Evolutionary conservation across 2,113 vertebrate species (phyloP), one percentile per base, ranked within the genome.

Genomic region (Passer domesticus): DNA sequence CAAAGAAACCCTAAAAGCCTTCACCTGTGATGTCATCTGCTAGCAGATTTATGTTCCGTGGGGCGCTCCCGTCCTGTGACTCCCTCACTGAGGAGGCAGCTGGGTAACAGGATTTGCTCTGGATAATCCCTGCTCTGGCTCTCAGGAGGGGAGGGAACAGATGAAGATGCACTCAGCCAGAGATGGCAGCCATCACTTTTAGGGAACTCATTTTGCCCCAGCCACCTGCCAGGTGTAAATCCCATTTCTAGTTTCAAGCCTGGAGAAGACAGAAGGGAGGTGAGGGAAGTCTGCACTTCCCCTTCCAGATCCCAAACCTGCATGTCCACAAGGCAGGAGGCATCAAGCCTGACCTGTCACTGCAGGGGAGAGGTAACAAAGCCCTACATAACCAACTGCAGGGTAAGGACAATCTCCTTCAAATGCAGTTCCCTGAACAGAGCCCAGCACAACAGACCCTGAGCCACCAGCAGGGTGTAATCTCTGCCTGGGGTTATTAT

Each of bases 91-190:
- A 23, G 1, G 13, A 77, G 46, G 55, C 67, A 70, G 81, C 69
- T 87, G 85, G 39, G n/a, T 84, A 91, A 94, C 77, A 87, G 85
- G 86, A 89, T 92, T 96, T 82, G 79, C 63, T 90, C 66, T 69
- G 72, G 80, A 87, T 95, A 89, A 93, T 92, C 85, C 74, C 37
- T 3, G 1, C 28, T 64, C 56, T 0, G 0, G 63, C 83, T 72
- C 53, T 58, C 1, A 0, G 78, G 44, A 89, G 30, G 49, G 58
- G 35, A 75, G 27, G 78, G 89, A 89, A 73, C 13, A 83, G 77
- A 44, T 52, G 1, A 67, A 75, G 78, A 79, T 28, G n/a, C 58
- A 23, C 50, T 67, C 33, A 41, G 28, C 8, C 44, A 53, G 73
- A 74, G 67, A 77, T 4, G 24, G 79, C 37, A 82, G 66, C 53